Percentiles rank a stretch among this genome's conserved stretches.
phyloP scores from a whole-genome alignment of 92 coral and sea anemone genomes.

The Phenganax subtilis region DNA sequence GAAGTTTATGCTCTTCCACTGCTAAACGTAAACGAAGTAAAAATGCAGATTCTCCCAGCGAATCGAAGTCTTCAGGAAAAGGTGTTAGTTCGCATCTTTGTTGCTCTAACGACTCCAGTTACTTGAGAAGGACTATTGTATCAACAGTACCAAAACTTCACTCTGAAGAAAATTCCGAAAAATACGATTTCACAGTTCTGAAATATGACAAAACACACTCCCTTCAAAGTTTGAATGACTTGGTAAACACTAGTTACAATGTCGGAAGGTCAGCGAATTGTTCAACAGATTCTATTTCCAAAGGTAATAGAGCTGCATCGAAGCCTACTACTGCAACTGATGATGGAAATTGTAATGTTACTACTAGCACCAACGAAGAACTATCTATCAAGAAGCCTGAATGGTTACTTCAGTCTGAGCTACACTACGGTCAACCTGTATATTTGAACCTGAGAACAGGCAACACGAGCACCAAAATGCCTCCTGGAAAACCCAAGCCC shows the following conservation, averaged over 20 bases:
- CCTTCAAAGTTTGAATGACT: too few relatives aligned
- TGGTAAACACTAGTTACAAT: too few relatives aligned
- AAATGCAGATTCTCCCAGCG: neutral
- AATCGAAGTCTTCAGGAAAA: neutral
- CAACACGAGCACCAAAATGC: conserved; percentile 63
- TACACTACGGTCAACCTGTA: conserved; percentile 46
- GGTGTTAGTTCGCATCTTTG: neutral
- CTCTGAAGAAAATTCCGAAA: too few relatives aligned
- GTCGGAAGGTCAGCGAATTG: too few relatives aligned
- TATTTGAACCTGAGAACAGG: conserved; percentile 76
- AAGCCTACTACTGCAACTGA: neutral
- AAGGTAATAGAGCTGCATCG: neutral
- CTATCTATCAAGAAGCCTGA: conserved; percentile 19
- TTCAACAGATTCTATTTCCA: neutral
- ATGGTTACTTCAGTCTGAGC: conserved; percentile 68
- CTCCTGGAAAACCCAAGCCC: conserved; percentile 18
- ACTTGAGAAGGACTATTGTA: neutral
- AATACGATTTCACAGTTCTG: too few relatives aligned
- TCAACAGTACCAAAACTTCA: too few relatives aligned
- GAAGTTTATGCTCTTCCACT: conserved; percentile 74
- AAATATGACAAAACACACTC: too few relatives aligned
- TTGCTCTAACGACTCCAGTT: neutral
- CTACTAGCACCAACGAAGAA: neutral
- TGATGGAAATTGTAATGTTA: neutral
- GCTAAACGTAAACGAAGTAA: conserved; percentile 51